Percentiles rank a stretch among this genome's conserved stretches.
These are phyloP conservation scores for Brachypterus glaber DNA, from an alignment of 2,888 invertebrate genomes.

Conservation along the genomic window DNA sequence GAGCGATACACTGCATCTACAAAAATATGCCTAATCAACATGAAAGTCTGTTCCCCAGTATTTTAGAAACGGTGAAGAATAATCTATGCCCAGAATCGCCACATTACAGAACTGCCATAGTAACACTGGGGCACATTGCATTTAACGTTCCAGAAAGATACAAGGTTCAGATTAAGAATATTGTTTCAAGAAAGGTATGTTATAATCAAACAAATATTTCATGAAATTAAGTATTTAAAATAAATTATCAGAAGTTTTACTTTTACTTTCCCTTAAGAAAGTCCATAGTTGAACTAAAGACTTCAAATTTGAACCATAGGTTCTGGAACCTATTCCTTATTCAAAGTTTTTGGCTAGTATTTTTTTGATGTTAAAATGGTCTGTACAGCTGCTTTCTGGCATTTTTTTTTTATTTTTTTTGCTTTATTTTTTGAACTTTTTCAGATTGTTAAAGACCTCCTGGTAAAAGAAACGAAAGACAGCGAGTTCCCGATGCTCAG, in stretches of 20 bases:
- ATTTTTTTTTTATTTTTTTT: too few relatives aligned
- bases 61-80: constrained; percentile 68
- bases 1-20: constrained; percentile 86
- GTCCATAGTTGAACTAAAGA: too few relatives aligned
- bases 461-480: constrained; percentile 67
- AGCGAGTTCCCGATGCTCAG: constrained; percentile 36
- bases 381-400: too few relatives aligned
- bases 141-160: constrained; percentile 85
- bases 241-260: too few relatives aligned
- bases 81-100: constrained; percentile 65
- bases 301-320: too few relatives aligned
- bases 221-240: too few relatives aligned
- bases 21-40: constrained; percentile 67
- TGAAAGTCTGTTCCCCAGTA: constrained; percentile 71
- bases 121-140: constrained; percentile 90
- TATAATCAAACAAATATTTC: too few relatives aligned
- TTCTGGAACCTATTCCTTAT: too few relatives aligned
- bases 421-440: too few relatives aligned
- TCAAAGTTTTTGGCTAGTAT: constrained; percentile 3
- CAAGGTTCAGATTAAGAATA: constrained; percentile 83
- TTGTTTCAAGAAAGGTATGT: constrained; percentile 78
- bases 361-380: constrained; percentile 6
- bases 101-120: constrained; percentile 87
- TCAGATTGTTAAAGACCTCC: constrained; percentile 85
- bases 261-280: too few relatives aligned